These are phyloP conservation scores for Tetropium fuscum DNA, from an alignment of 2,888 invertebrate genomes.

Conservation along the genomic window DNA sequence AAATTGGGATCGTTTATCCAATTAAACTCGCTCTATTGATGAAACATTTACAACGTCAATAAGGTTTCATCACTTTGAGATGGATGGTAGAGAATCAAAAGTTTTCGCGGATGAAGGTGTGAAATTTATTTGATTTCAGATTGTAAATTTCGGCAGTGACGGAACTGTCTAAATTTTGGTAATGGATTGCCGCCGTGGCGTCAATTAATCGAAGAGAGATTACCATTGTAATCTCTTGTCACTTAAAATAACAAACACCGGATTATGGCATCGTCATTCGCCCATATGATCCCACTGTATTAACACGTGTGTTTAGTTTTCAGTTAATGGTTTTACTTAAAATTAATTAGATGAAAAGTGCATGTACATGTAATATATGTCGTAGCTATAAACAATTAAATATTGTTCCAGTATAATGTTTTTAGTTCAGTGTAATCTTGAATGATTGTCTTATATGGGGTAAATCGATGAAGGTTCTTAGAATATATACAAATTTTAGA, in stretches of 20 bases:
- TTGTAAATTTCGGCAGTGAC: conserved; percentile 6
- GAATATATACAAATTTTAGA: too few species aligned
- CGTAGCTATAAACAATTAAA: too few species aligned
- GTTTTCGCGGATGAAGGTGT: background rate
- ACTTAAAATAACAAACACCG: conserved; percentile 40
- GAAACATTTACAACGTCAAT: conserved; percentile 1
- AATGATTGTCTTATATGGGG: too few species aligned
- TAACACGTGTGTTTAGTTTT: conserved; percentile 51
- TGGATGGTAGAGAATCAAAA: background rate
- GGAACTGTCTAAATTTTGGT: conserved; percentile 11
- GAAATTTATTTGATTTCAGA: background rate
- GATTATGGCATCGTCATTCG: conserved; percentile 19
- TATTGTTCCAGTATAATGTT: too few species aligned
- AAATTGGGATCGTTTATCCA: conserved; percentile 5
- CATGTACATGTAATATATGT: too few species aligned
- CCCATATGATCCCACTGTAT: conserved; percentile 38
- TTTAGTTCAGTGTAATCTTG: too few species aligned
- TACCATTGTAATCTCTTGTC: conserved; percentile 43
- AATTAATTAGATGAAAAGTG: conserved; percentile 17
- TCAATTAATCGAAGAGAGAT: conserved; percentile 18
- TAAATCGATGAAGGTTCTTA: too few species aligned
- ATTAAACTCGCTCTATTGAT: conserved; percentile 7
- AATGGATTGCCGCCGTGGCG: conserved; percentile 6
- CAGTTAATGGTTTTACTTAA: conserved; percentile 42
- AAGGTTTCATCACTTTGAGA: background rate